Percentiles rank a stretch among this genome's conserved stretches.
Conservation (phyloP, 2,888 invertebrate species). For the Antheraea assamensis region DNA sequence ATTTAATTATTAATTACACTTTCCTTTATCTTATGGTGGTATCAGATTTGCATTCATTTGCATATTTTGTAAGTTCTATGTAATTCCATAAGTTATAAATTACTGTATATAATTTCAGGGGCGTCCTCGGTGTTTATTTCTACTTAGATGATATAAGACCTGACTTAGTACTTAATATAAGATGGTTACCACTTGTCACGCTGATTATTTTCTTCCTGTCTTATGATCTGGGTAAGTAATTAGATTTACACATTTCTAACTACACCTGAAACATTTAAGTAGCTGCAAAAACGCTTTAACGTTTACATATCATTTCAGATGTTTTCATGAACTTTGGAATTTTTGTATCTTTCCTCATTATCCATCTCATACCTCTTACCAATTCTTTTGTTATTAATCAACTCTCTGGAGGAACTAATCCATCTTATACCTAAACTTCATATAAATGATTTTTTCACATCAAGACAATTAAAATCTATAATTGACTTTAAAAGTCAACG, state of each 20-base stretch:
- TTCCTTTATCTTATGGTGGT: background rate
- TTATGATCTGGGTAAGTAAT: conserved; percentile 48
- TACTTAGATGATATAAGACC: conserved; percentile 35
- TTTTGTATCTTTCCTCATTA: background rate
- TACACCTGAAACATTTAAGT: background rate
- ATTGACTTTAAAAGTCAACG: too few species aligned
- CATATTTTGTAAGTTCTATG: background rate
- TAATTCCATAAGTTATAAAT: too few species aligned
- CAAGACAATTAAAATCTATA: too few species aligned
- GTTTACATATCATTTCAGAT: too few species aligned
- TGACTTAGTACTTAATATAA: conserved; percentile 29
- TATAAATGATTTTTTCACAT: too few species aligned
- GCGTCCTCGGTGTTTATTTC: conserved; percentile 47
- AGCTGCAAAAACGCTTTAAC: too few species aligned
- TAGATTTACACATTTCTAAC: background rate
- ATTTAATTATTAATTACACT: background rate
- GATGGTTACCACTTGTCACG: conserved; percentile 49
- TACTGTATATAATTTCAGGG: too few species aligned
- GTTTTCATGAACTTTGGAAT: background rate
- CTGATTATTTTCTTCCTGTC: conserved; percentile 48
- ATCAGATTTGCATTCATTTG: background rate
- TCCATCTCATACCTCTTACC: too few species aligned
- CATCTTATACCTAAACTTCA: too few species aligned
- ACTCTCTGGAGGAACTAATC: too few species aligned
- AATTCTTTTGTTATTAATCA: too few species aligned